These are phyloP conservation scores for Nyleta sp. DNA, from an alignment of 2,888 invertebrate species.

Conservation along the genomic window DNA sequence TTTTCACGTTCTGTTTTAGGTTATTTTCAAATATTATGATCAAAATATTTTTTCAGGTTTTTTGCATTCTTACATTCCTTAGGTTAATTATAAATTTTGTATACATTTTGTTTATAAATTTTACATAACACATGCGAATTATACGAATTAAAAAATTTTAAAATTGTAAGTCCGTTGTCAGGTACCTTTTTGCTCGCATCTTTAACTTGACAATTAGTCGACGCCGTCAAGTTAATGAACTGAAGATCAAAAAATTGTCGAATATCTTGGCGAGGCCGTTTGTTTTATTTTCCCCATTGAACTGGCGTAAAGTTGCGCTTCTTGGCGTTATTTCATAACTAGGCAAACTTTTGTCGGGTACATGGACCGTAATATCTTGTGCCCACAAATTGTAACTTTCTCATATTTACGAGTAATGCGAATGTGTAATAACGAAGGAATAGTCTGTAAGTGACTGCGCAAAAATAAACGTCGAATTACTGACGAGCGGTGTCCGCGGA, in stretches of 20 bases:
- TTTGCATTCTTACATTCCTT: too few relatives aligned
- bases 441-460: conserved; percentile 23
- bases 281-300: conserved; percentile 47
- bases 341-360: conserved; percentile 48
- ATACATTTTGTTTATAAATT: too few relatives aligned
- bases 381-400: conserved; percentile 56
- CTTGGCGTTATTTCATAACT: conserved; percentile 44
- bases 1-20: too few relatives aligned
- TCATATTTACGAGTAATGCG: conserved; percentile 56
- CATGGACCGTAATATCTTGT: conserved; percentile 45
- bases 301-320: conserved; percentile 36
- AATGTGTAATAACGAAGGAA: conserved; percentile 50
- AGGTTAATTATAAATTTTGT: too few relatives aligned
- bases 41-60: too few relatives aligned
- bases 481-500: conserved; percentile 25
- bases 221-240: conserved; percentile 27
- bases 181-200: conserved; percentile 19
- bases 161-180: conserved; percentile 25
- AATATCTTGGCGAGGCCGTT: conserved; percentile 19
- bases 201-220: conserved; percentile 23
- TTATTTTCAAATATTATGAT: too few relatives aligned
- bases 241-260: conserved; percentile 27
- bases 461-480: conserved; percentile 59
- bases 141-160: too few relatives aligned
- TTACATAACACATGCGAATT: too few relatives aligned